Base-by-base conservation (phyloP, 1,140 invertebrate species). In the Dendrolimus kikuchii region DNA sequence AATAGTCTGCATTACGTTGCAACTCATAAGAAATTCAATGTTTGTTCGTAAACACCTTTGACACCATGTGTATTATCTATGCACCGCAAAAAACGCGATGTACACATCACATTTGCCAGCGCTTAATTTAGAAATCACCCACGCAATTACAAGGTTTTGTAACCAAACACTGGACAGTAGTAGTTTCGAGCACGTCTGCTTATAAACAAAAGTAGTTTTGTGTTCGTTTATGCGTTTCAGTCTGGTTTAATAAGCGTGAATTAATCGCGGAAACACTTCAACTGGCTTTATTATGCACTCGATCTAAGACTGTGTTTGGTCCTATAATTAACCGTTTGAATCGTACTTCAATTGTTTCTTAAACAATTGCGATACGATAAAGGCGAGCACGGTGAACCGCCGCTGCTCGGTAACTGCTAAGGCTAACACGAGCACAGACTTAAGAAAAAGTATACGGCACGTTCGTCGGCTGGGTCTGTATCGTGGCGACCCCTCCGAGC, bases 111-210 rank as follows among this genome's bases (percentile, higher is more conserved):
- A 68, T 23, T 67, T 60, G 72, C 62, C 64, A 65, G 48, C 51
- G 66, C 61, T 72, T 60, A 73, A 76, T 73, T 77, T 74, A 80
- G 70, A 81, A 70, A 66, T 71, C 66, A 70, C 70, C 64, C 68
- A 73, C 76, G 61, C 75, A 65, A 72, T 75, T 71, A 72, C 73
- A 71, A 76, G 66, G 71, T 65, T 76, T 63, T 53, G 53, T 71
- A 74, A 74, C 58, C 63, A 66, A 71, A 64, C 64, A 71, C 61
- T 64, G 64, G 62, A 65, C 60, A 47, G 43, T 48, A 48, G 66
- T 60, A 60, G 23, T 23, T 50, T 55, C 54, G 66, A 44, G 44
- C 57, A 57, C 59, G 59, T 68, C 68, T 63, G 69, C 68, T 78
- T 81, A 81, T 77, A 78, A 83, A 80, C 76, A 77, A 78, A 55